Conservation (phyloP, 2,113 vertebrate genomes). For the Nothocercus julius region DNA sequence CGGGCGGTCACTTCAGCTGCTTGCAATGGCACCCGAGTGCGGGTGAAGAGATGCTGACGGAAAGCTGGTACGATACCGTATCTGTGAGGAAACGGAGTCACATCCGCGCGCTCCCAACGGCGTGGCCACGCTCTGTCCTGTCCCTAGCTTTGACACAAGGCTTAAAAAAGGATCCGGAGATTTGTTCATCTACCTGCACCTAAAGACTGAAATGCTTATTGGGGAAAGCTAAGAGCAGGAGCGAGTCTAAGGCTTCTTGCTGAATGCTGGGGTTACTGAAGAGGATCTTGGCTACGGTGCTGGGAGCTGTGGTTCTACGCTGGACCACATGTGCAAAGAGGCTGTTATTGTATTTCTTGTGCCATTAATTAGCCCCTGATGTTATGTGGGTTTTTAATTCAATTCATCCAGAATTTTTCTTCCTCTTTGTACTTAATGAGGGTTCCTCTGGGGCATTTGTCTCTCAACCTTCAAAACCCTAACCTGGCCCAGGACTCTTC, state of each 20-base stretch:
- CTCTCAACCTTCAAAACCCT: slow-evolving; percentile 12
- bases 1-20: slow-evolving; percentile 28
- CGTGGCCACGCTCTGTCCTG: background rate
- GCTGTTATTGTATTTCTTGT: background rate
- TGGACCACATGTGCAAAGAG: background rate
- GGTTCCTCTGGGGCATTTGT: background rate
- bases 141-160: background rate
- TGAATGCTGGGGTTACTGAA: background rate
- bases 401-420: background rate
- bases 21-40: background rate
- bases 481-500: background rate
- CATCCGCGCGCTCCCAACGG: background rate
- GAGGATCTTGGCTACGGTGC: background rate
- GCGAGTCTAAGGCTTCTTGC: background rate
- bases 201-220: background rate
- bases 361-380: slow-evolving; percentile 5
- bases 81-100: slow-evolving; percentile 41
- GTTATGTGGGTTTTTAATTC: background rate
- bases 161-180: background rate
- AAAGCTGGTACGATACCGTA: background rate
- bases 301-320: background rate
- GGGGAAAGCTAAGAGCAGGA: background rate
- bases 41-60: background rate
- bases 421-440: background rate
- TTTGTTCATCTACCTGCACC: background rate